Conservation (phyloP, 2,888 invertebrate genomes). For the Trichogramma evanescens region DNA sequence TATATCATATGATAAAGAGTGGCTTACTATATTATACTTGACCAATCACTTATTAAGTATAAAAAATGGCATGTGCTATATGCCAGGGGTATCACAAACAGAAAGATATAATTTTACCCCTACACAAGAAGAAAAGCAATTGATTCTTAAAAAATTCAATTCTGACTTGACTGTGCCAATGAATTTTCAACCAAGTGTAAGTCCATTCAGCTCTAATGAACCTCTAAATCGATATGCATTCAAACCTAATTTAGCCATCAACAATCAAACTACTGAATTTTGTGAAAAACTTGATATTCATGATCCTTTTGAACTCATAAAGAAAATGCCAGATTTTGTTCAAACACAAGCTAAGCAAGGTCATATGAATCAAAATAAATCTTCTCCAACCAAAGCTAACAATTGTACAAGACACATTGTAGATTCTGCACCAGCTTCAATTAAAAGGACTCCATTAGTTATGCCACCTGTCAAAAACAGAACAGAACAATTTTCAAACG, state of each 20-base stretch:
- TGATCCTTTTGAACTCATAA: slow-evolving; percentile 68
- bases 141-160: slow-evolving; percentile 59
- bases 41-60: slow-evolving; percentile 85
- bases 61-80: slow-evolving; percentile 59
- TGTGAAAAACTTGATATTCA: slow-evolving; percentile 67
- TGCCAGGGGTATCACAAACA: slow-evolving; percentile 37
- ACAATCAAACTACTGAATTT: slow-evolving; percentile 63
- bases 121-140: slow-evolving; percentile 64
- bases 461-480: not conserved
- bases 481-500: too few relatives aligned
- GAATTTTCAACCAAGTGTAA: slow-evolving; percentile 73
- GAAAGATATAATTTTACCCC: slow-evolving; percentile 71
- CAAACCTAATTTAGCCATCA: slow-evolving; percentile 49
- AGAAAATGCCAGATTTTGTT: slow-evolving; percentile 27
- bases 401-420: too few relatives aligned
- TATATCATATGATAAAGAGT: slow-evolving; percentile 76
- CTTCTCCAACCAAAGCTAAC: too few relatives aligned
- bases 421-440: too few relatives aligned
- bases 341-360: not conserved
- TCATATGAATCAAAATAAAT: too few relatives aligned
- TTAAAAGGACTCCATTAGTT: not conserved
- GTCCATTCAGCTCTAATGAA: slow-evolving; percentile 52
- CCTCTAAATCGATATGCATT: slow-evolving; percentile 27
- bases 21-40: slow-evolving; percentile 79
- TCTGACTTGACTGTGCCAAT: slow-evolving; percentile 64